Base-by-base conservation (phyloP, 2,888 invertebrate species). In the Nymphalis c-album region DNA sequence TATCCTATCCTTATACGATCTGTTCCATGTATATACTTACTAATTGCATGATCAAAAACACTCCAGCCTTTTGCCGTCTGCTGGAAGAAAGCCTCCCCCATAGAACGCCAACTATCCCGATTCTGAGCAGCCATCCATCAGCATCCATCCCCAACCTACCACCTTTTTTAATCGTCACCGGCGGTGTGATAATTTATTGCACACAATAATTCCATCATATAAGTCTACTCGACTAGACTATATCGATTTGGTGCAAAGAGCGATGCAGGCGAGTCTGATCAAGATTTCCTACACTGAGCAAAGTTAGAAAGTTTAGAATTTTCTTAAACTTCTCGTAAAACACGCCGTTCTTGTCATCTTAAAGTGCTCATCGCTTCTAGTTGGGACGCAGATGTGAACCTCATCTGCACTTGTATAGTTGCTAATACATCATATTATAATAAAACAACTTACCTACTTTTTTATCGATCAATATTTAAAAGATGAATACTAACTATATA, bases 271-370 rank as follows among this genome's bases (percentile, higher is more conserved):
- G 4, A 22, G 10, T 16, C n/a, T 40, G 40, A 31, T 60, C 51
- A 65, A 65, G 53, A 65, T n/a, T 63, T 55, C 20, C 46, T 31
- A 31, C 17, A 31, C 31, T 31, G 8, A 17, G 50, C 17, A 55
- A 55, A 55, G 31, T 53, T 53, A 26, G 17, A 60, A 60, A 65
- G 46, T 65, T 65, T 13, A 53, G 59, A 48, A 58, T 26, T 26
- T 59, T 59, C 64, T 59, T 45, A 18, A 40, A 64, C 16, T 22
- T 48, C 58, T 40, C 40, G 48, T 60, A 60, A 53, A 68, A 64
- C 64, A 64, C 48, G 61, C 47, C 61, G 51, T 62, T 31, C 26
- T 31, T 62, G 69, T 69, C 69, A 65, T 69, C 62, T 69, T 62
- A 65, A 65, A 65, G 53, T 2, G 59, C 53, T 69, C 62, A 69